Percentiles rank a stretch among this genome's conserved stretches.
phyloP scores from a whole-genome alignment of 2,888 invertebrate genomes.

The Acheta domesticus region DNA sequence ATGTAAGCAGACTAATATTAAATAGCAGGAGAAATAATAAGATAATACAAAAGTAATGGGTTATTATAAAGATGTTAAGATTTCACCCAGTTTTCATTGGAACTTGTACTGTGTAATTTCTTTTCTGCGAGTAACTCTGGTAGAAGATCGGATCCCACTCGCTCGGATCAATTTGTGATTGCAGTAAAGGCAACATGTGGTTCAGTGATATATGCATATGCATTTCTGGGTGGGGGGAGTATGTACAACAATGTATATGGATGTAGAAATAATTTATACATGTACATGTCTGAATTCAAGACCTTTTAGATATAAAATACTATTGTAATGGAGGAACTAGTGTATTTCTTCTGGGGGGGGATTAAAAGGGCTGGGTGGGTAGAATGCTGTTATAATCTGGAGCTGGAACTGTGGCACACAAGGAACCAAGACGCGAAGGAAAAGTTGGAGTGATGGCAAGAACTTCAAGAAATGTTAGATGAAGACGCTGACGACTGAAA shows the following conservation, averaged over 20 bases:
- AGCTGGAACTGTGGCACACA: slow-evolving; percentile 18
- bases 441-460: background rate
- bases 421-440: slow-evolving; percentile 7
- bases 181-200: background rate
- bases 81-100: slow-evolving; percentile 18
- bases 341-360: background rate
- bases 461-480: slow-evolving; percentile 11
- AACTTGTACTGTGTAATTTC: slow-evolving; percentile 22
- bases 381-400: background rate
- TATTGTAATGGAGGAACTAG: background rate
- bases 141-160: slow-evolving; percentile 30
- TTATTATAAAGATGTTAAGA: slow-evolving; percentile 11
- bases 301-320: background rate
- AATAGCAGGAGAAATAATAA: background rate
- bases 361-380: background rate
- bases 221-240: slow-evolving; percentile 18
- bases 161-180: slow-evolving; percentile 25
- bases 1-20: slow-evolving; percentile 19
- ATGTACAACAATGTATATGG: background rate
- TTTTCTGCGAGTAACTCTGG: slow-evolving; percentile 22
- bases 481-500: background rate
- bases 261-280: background rate
- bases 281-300: background rate
- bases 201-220: background rate
- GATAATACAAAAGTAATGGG: slow-evolving; percentile 18